Percentiles rank a stretch among this genome's conserved stretches.
Conservation (phyloP, 2,888 invertebrate species). For the Miltochrista miniata region DNA sequence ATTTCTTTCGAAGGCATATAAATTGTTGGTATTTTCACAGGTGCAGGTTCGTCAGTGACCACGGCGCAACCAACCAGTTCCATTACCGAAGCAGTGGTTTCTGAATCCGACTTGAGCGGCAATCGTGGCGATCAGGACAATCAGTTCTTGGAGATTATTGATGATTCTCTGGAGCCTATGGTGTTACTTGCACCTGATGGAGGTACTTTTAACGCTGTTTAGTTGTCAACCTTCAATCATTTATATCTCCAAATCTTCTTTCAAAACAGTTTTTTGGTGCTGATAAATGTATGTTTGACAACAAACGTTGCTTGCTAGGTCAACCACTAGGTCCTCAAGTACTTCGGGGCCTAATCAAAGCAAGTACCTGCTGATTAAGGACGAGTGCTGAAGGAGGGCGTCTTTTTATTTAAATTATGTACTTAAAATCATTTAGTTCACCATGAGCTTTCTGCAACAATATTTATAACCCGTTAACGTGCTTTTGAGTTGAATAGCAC, state of each 20-base stretch:
- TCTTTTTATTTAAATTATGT: too few relatives aligned
- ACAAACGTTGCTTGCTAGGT: too few relatives aligned
- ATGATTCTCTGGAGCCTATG: conserved; percentile 84
- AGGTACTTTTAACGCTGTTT: conserved; percentile 47
- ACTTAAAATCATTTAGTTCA: too few relatives aligned
- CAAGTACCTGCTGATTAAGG: too few relatives aligned
- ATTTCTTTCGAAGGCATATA: background rate
- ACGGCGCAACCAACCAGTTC: conserved; percentile 66
- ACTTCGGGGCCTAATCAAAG: too few relatives aligned
- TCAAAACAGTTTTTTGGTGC: too few relatives aligned
- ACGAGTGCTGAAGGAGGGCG: too few relatives aligned
- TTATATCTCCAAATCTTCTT: background rate
- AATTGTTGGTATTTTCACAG: conserved; percentile 24
- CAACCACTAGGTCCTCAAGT: too few relatives aligned
- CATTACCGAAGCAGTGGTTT: conserved; percentile 62
- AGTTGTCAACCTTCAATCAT: background rate
- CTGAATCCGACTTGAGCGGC: conserved; percentile 65
- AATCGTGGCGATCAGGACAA: conserved; percentile 73
- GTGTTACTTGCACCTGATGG: conserved; percentile 83
- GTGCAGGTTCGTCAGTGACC: conserved; percentile 63
- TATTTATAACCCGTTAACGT: too few relatives aligned
- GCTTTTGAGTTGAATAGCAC: too few relatives aligned
- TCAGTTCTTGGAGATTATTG: conserved; percentile 82
- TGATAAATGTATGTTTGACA: too few relatives aligned
- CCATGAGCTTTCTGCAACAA: too few relatives aligned